Evolutionary conservation across 2,888 invertebrate species (phyloP), one percentile per base, ranked within the genome.

Genomic region (Ecdyonurus torrentis): DNA sequence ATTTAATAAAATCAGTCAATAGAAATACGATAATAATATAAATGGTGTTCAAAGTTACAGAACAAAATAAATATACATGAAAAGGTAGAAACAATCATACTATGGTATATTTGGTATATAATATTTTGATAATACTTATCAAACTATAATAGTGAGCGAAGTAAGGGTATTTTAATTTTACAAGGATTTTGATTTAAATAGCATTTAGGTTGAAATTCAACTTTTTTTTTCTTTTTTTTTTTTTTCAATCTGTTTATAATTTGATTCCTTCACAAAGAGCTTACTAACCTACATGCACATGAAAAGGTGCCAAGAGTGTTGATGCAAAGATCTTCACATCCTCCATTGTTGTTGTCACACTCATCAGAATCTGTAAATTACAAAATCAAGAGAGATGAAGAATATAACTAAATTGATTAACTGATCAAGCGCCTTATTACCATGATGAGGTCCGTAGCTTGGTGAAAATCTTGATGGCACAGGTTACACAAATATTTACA

Each of bases 291-390:
- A 78, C 88, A 89, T 67, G 82, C 78, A 70, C 88, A 89, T 60
- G 83, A 82, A 69, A 81, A 89, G 68, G 86, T 89, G 61, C 91
- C 91, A 2, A 87, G 87, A 7, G 86, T 85, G 73, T 92, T 92
- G 68, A 88, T 77, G 69, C 92, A 92, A 65, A 85, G 77, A 71
- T 85, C 85, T 71, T 87, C 85, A 70, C 89, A 89, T 1, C 89
- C 85, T 58, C 85, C 84, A 64, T 84, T 81, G 67, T 83, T 84
- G 52, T 81, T 79, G 0, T 78, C 76, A 71, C 91, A 91, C 75
- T 91, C 91, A 74, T 91, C 86, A 64, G 91, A 85, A 74, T 91
- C 91, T 84, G 70, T 24, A 72, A n/a, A n/a, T n/a, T 68, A 65
- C 20, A 55, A 64, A 63, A 53, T 23, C n/a, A n/a, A n/a, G n/a